Evolutionary conservation across 2,113 vertebrate genomes (phyloP).

Genomic region (Gallinago undulata): DNA sequence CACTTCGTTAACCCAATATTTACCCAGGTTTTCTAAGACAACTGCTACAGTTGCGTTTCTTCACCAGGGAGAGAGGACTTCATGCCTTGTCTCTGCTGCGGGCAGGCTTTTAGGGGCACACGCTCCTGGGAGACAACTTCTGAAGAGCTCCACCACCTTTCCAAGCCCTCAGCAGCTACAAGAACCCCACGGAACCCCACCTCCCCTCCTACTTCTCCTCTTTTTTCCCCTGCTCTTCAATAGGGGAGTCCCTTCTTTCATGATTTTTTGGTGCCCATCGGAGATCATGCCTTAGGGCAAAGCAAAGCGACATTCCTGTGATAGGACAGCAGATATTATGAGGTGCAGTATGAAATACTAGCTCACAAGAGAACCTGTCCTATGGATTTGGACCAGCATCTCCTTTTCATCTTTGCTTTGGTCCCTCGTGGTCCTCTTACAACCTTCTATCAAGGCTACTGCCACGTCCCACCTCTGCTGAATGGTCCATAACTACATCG

Average conservation of each 20-base stretch:
- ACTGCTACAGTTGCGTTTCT: neutral
- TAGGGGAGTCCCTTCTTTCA: neutral
- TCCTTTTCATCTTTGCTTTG: neutral
- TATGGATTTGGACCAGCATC: neutral
- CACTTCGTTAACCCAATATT: neutral
- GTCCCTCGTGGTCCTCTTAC: neutral
- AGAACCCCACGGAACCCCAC: neutral
- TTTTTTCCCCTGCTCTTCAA: neutral
- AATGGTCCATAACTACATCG: rapidly evolving
- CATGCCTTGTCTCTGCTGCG: rapidly evolving
- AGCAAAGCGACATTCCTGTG: neutral
- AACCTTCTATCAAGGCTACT: rapidly evolving
- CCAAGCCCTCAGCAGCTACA: neutral
- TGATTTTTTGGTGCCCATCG: neutral
- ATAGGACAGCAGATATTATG: neutral
- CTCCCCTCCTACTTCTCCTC: too few species aligned
- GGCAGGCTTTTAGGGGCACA: neutral
- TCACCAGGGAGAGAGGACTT: neutral
- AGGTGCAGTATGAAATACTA: neutral
- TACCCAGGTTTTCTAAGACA: neutral
- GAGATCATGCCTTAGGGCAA: neutral
- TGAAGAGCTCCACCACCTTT: neutral
- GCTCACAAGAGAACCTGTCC: neutral
- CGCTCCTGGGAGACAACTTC: neutral
- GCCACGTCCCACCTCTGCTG: neutral